These are phyloP conservation scores for Pleuronectes platessa DNA, from an alignment of 2,113 vertebrate species.

Conservation along the genomic window DNA sequence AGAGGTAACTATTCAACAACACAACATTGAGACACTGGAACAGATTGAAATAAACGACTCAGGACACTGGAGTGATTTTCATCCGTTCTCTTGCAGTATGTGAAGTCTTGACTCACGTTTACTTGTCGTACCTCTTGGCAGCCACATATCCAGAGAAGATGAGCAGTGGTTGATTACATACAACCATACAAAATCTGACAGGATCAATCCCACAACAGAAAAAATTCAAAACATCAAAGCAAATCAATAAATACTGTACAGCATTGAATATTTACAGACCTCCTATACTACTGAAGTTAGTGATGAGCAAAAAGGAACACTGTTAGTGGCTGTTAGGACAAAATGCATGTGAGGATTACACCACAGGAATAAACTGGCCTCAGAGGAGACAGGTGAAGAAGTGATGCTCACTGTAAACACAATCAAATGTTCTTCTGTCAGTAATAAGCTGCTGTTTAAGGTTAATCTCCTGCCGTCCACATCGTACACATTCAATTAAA, in stretches of 20 bases:
- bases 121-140: conserved; percentile 24
- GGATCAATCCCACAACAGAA: neutral
- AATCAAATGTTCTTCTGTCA: conserved; percentile 22
- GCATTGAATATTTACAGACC: conserved; percentile 68
- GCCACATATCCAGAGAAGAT: conserved; percentile 19
- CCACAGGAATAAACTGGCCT: conserved; percentile 23
- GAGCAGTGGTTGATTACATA: conserved; percentile 15
- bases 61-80: neutral
- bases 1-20: too few relatives aligned
- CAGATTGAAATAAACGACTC: conserved; percentile 9
- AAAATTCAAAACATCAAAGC: conserved; percentile 18
- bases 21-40: neutral
- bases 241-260: conserved; percentile 79
- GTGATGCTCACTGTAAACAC: conserved; percentile 34
- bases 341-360: conserved; percentile 11
- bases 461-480: conserved; percentile 18
- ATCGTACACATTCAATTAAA: conserved; percentile 34
- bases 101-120: conserved; percentile 50
- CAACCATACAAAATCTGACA: conserved; percentile 24
- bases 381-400: conserved; percentile 16
- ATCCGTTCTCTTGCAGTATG: conserved; percentile 35
- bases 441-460: conserved; percentile 9
- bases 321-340: conserved; percentile 25
- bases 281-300: neutral
- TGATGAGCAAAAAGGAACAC: conserved; percentile 6